phyloP scores from a whole-genome alignment of 2,797 vertebrate genomes.

The Enteromius argenteus region DNA sequence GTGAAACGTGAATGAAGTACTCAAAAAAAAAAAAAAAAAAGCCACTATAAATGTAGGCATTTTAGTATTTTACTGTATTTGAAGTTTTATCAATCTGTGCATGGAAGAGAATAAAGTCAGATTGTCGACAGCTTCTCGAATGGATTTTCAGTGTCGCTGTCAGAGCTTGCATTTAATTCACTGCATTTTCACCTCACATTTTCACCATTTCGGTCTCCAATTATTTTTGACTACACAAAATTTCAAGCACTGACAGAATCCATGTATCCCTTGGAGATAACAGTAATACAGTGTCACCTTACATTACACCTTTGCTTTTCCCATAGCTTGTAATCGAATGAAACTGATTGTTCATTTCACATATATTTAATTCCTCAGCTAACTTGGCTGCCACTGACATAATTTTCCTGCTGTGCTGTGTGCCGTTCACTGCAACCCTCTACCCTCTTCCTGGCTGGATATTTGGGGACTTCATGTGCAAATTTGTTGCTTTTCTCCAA shows the following conservation, averaged over 20 bases:
- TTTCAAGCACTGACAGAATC: neutral
- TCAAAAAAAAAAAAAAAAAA: neutral
- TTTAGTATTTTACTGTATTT: neutral
- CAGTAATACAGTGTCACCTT: neutral
- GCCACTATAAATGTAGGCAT: neutral
- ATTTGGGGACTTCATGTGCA: constrained; percentile 87
- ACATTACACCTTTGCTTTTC: neutral
- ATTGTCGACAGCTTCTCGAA: neutral
- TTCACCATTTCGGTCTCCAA: neutral
- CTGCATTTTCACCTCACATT: neutral
- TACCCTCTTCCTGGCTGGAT: constrained; percentile 86
- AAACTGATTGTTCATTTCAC: neutral
- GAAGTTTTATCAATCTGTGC: neutral
- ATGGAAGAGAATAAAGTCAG: neutral
- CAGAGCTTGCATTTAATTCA: neutral
- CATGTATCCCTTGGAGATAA: neutral
- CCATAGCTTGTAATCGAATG: neutral
- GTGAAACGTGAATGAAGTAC: neutral
- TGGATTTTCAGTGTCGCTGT: neutral
- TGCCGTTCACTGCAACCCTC: constrained; percentile 86
- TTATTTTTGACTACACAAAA: constrained; percentile 2
- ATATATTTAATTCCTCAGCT: constrained; percentile 68
- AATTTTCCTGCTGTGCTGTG: constrained; percentile 85
- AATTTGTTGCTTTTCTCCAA: constrained; percentile 85
- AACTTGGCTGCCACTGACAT: constrained; percentile 86